Percentiles rank a stretch among this genome's conserved stretches.
phyloP scores from a whole-genome alignment of 2,797 vertebrate species.

The Parauchenoglanis ngamensis region DNA sequence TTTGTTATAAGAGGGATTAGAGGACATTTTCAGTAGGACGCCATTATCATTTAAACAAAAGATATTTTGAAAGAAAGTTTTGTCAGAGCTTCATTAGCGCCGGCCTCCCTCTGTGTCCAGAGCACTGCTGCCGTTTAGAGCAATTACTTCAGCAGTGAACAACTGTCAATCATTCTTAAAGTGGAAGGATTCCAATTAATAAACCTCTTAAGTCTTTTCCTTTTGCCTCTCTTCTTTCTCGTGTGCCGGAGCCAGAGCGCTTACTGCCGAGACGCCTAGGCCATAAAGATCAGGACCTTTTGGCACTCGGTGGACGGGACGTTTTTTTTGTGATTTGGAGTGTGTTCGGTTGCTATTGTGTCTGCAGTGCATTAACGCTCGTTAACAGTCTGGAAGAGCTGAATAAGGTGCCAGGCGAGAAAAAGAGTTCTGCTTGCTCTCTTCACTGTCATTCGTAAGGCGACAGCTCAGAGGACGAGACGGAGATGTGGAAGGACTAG shows the following conservation, averaged over 20 bases:
- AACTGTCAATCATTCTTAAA: constrained; percentile 96
- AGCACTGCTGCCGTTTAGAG: constrained; percentile 85
- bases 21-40: constrained; percentile 70
- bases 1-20: constrained; percentile 77
- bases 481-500: constrained; percentile 23
- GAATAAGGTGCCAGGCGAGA: constrained; percentile 67
- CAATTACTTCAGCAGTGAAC: constrained; percentile 91
- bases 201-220: constrained; percentile 87
- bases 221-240: constrained; percentile 79
- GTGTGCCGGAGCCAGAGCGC: constrained; percentile 74
- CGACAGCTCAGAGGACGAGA: constrained; percentile 53
- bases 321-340: constrained; percentile 37
- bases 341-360: constrained; percentile 64
- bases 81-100: constrained; percentile 80
- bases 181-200: constrained; percentile 92
- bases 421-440: constrained; percentile 65
- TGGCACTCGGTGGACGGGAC: constrained; percentile 59
- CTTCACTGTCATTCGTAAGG: constrained; percentile 61
- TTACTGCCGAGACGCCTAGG: constrained; percentile 70
- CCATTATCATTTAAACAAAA: constrained; percentile 82
- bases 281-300: constrained; percentile 68
- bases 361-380: constrained; percentile 21
- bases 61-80: constrained; percentile 84
- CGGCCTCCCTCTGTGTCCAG: constrained; percentile 80
- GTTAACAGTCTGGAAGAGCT: constrained; percentile 62